A percentile compares a stretch with the other conserved stretches of the same genome.
Conservation (phyloP, 2,113 vertebrate genomes). For the Ophiodon elongatus region DNA sequence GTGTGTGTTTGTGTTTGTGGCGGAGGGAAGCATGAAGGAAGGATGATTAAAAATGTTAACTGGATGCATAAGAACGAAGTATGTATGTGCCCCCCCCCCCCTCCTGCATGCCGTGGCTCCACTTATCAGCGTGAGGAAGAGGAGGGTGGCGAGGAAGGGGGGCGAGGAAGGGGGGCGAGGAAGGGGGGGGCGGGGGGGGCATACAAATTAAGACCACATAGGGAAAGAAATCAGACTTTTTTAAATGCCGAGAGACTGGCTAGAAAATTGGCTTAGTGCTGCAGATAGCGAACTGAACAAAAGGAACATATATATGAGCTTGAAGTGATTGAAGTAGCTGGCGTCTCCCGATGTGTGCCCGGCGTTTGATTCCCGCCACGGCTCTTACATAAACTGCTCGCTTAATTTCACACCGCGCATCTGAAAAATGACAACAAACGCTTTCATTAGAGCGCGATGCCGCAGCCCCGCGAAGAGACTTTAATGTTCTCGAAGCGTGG, state of each 20-base stretch:
- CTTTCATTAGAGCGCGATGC: constrained; percentile 90
- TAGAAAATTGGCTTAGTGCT: constrained; percentile 97
- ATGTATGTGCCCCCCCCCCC: constrained; percentile 70
- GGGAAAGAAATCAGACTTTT: constrained; percentile 89
- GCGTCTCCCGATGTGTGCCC: constrained; percentile 86
- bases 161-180: too few relatives aligned
- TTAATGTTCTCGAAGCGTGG: constrained; percentile 82
- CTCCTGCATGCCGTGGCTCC: constrained; percentile 69
- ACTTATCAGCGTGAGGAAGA: constrained; percentile 79
- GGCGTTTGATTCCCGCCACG: constrained; percentile 90
- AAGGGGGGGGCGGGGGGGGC: constrained; percentile 51
- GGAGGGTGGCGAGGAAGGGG: background rate
- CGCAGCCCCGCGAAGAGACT: constrained; percentile 79
- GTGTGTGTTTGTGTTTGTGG: constrained; percentile 23
- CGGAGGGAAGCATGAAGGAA: constrained; percentile 65
- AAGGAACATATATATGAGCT: constrained; percentile 91
- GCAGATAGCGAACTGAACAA: constrained; percentile 90
- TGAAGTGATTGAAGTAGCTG: constrained; percentile 92
- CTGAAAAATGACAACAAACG: constrained; percentile 89
- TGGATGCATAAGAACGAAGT: constrained; percentile 76
- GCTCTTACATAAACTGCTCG: constrained; percentile 89
- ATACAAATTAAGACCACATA: constrained; percentile 91
- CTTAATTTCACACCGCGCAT: constrained; percentile 91
- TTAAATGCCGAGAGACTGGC: constrained; percentile 90
- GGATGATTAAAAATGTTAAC: constrained; percentile 85